phyloP scores from a whole-genome alignment of 2,888 invertebrate genomes.

The Copidosoma aretas region DNA sequence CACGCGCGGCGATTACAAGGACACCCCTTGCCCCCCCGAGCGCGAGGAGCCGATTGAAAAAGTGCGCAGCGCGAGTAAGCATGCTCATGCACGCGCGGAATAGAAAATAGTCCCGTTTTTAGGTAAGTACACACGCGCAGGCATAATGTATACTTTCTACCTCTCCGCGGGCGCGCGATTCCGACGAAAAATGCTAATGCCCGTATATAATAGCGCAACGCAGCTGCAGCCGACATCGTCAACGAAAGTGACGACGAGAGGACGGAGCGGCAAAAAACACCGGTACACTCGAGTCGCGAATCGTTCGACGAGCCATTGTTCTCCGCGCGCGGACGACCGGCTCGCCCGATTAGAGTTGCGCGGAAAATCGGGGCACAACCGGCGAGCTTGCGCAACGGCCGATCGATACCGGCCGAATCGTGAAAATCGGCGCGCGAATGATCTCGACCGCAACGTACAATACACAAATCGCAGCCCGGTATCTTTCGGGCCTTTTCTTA shows the following conservation, averaged over 20 bases:
- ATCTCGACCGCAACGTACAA: no score
- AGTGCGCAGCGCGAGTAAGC: no score
- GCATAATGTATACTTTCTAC: constrained; percentile 20
- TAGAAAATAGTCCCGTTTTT: no score
- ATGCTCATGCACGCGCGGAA: no score
- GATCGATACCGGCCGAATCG: neutral
- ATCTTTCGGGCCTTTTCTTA: no score
- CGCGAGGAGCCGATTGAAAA: no score
- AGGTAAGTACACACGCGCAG: neutral
- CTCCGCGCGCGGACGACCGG: constrained; percentile 8
- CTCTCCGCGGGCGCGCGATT: neutral
- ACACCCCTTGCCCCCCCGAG: no score
- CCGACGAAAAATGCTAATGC: constrained; percentile 19
- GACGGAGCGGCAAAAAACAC: constrained; percentile 1
- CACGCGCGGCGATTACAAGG: neutral
- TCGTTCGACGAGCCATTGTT: constrained; percentile 11
- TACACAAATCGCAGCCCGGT: no score
- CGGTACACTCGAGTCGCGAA: neutral
- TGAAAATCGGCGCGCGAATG: neutral
- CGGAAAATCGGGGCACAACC: neutral
- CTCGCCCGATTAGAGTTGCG: constrained; percentile 1
- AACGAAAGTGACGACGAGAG: constrained; percentile 17
- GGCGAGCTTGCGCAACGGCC: neutral
- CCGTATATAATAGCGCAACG: neutral
- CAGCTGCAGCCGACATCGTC: no score